Evolutionary conservation across 2,113 vertebrate genomes (phyloP), one percentile per base, ranked within the genome.

Genomic region (Urocitellus parryii): DNA sequence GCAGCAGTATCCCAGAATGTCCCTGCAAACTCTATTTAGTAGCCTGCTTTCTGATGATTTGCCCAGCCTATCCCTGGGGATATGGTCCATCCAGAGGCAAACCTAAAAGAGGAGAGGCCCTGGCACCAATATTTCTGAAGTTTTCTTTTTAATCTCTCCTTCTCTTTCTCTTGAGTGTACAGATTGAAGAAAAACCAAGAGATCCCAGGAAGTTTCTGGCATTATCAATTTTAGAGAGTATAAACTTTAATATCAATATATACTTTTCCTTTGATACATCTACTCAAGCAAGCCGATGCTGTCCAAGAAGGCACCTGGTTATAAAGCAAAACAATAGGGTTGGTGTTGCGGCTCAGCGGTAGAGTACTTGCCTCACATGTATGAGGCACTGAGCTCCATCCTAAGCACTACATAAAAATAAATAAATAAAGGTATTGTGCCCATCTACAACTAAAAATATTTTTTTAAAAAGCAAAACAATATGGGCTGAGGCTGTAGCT

Each of bases 1-100:
- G 17, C 32, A 67, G 56, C 56, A 83, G 70, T 78, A 76, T 78
- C 94, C 94, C 95, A 96, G 61, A 76, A 32, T 92, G 88, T 91
- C 90, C 91, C 82, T 97, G 95, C 91, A 97, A 96, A 97, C 86
- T 93, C 94, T 86, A 90, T 94, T 95, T 95, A 94, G 76, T 72
- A 94, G 89, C 53, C 76, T 86, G 32, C 88, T 96, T 96, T 97
- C 78, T 2, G 48, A 91, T 81, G 68, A 76, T 86, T 89, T 97
- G 81, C 86, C 88, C 88, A 96, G 85, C 25, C 89, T 96, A 68
- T 70, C 56, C 76, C 78, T 74, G 72, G 74, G 56, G 53, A 90
- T 14, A 6, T 72, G 80, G 91, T 95, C 73, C 45, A 96, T 82
- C 90, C 89, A 95, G 88, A 94, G 88, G 76, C 65, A 94, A 95